Evolutionary conservation across 2,797 vertebrate species (phyloP).

Genomic region (Lerista edwardsae): DNA sequence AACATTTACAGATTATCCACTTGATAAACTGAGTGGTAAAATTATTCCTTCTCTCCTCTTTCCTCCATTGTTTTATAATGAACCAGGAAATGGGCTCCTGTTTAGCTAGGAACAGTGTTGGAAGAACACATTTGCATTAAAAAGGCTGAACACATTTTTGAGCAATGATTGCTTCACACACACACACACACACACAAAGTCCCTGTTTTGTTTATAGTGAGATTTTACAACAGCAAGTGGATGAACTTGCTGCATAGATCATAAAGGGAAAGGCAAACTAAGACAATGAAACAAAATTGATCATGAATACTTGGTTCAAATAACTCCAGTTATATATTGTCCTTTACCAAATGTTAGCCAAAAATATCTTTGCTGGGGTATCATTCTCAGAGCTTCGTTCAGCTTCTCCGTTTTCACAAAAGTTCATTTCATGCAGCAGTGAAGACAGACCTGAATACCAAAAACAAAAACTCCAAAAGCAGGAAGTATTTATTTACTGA

Average conservation of each 20-base stretch:
- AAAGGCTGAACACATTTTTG: not conserved
- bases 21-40: constrained; percentile 15
- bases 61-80: constrained; percentile 37
- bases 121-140: not conserved
- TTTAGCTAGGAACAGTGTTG: constrained; percentile 8
- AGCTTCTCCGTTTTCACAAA: not conserved
- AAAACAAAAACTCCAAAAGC: not conserved
- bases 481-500: constrained; percentile 16
- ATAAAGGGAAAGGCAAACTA: not conserved
- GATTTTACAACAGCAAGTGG: constrained; percentile 4
- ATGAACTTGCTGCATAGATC: not conserved
- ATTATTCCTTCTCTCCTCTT: constrained; percentile 12
- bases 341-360: not conserved
- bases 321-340: not conserved
- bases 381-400: not conserved
- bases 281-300: not conserved
- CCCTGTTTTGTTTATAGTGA: constrained; percentile 19
- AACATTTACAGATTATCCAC: constrained; percentile 9
- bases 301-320: not conserved
- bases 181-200: not conserved
- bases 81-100: constrained; percentile 15
- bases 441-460: not conserved
- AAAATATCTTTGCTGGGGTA: not conserved
- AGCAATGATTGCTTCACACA: not conserved
- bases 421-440: not conserved